These are phyloP conservation scores for Paramormyrops hopkinsi DNA, from an alignment of 2,797 vertebrate genomes.

Conservation along the genomic window DNA sequence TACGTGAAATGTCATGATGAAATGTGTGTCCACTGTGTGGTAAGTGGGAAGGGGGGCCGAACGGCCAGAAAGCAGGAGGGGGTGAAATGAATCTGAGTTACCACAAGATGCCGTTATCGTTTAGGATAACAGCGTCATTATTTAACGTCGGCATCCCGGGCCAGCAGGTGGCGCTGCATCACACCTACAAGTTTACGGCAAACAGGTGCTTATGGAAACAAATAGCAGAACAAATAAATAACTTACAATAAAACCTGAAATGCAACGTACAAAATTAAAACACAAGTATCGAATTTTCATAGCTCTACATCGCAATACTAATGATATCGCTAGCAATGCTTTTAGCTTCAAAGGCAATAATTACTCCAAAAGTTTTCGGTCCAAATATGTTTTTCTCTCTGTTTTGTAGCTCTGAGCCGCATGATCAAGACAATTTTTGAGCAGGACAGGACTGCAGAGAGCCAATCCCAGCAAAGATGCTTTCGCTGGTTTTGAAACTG, in stretches of 20 bases:
- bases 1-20: conserved; percentile 8
- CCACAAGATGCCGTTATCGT: background rate
- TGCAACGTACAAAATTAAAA: background rate
- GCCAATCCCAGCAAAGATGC: conserved; percentile 57
- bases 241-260: background rate
- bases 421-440: conserved; percentile 8
- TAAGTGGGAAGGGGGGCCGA: background rate
- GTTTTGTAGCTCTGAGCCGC: conserved; percentile 6
- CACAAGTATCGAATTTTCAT: background rate
- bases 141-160: background rate
- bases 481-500: conserved; percentile 35
- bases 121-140: background rate
- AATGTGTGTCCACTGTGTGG: background rate
- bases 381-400: background rate
- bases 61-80: background rate
- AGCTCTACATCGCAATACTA: background rate
- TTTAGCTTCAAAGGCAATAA: background rate
- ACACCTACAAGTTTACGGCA: background rate
- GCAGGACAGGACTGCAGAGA: conserved; percentile 23
- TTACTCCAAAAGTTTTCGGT: background rate
- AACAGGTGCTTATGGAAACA: background rate
- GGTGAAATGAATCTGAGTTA: background rate
- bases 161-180: background rate
- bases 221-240: background rate
- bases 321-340: background rate